Conservation (phyloP, 2,888 invertebrate species). For the Ophioninae sp. region DNA sequence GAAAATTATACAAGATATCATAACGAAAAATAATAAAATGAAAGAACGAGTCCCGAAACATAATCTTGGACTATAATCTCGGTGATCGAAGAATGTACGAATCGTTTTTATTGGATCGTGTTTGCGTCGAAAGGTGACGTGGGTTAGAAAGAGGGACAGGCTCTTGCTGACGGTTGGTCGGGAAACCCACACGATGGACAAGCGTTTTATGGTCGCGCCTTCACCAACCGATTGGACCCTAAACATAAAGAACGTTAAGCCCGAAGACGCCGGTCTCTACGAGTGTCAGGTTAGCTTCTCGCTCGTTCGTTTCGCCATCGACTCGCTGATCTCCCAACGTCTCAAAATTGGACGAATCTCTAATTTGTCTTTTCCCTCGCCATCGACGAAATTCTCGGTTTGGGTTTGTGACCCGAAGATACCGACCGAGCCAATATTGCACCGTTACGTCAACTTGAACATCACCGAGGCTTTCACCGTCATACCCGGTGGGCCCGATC, state of each 20-base stretch:
- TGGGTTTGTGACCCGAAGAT: conserved; percentile 11
- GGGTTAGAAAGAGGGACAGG: conserved; percentile 71
- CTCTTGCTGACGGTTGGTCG: conserved; percentile 71
- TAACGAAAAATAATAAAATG: no score
- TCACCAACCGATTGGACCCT: conserved; percentile 79
- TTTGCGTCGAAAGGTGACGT: conserved; percentile 68
- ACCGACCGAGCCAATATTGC: conserved; percentile 69
- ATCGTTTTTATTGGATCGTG: background rate
- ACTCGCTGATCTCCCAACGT: background rate
- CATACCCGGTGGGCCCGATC: conserved; percentile 78
- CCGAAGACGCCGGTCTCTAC: conserved; percentile 77
- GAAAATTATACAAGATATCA: no score
- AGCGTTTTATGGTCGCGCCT: conserved; percentile 68
- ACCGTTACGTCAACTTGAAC: conserved; percentile 74
- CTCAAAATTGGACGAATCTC: no score
- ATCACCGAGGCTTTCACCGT: conserved; percentile 78
- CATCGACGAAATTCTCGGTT: no score
- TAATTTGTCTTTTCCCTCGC: no score
- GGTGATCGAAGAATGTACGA: background rate
- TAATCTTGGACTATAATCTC: background rate
- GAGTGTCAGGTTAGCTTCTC: conserved; percentile 76
- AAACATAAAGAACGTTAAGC: conserved; percentile 68
- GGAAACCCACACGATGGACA: conserved; percentile 69
- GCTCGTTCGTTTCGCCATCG: background rate
- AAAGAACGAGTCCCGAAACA: no score